phyloP scores from a whole-genome alignment of 2,797 vertebrate species.

The Fistularia commersonii region DNA sequence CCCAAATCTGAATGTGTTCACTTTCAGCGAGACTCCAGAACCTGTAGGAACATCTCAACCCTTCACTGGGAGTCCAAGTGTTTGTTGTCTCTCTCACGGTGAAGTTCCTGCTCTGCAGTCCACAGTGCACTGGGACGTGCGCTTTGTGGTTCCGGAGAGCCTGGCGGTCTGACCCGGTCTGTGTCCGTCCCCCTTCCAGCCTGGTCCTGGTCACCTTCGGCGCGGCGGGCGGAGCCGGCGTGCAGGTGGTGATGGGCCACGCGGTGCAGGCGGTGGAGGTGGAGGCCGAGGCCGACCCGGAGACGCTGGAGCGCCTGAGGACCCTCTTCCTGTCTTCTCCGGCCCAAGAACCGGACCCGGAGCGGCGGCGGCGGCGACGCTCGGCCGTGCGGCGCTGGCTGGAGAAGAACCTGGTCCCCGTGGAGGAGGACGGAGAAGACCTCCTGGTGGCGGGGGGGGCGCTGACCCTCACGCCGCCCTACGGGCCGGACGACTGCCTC shows the following conservation, averaged over 20 bases:
- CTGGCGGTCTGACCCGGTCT: neutral
- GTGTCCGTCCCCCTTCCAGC: constrained; percentile 51
- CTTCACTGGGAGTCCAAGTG: too few species aligned
- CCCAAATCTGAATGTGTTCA: too few species aligned
- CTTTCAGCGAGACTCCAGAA: too few species aligned
- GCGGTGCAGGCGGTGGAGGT: constrained; percentile 79
- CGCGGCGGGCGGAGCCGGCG: constrained; percentile 49
- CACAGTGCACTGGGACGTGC: neutral
- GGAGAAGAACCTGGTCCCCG: constrained; percentile 84
- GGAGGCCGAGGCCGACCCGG: constrained; percentile 65
- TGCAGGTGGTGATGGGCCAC: constrained; percentile 85
- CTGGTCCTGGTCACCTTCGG: constrained; percentile 80
- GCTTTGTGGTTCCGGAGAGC: neutral
- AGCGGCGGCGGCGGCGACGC: constrained; percentile 72
- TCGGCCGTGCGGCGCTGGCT: constrained; percentile 78
- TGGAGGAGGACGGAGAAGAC: constrained; percentile 74
- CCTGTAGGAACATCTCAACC: too few species aligned
- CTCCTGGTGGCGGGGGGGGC: constrained; percentile 83
- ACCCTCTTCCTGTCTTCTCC: constrained; percentile 56
- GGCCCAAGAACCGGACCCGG: constrained; percentile 36
- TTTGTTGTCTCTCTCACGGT: neutral
- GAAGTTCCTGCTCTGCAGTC: neutral
- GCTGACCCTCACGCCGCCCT: constrained; percentile 82
- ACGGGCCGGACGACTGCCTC: constrained; percentile 81
- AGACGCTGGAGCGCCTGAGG: constrained; percentile 61